Base-by-base conservation (phyloP, 2,888 invertebrate species). In the Tineola bisselliella region DNA sequence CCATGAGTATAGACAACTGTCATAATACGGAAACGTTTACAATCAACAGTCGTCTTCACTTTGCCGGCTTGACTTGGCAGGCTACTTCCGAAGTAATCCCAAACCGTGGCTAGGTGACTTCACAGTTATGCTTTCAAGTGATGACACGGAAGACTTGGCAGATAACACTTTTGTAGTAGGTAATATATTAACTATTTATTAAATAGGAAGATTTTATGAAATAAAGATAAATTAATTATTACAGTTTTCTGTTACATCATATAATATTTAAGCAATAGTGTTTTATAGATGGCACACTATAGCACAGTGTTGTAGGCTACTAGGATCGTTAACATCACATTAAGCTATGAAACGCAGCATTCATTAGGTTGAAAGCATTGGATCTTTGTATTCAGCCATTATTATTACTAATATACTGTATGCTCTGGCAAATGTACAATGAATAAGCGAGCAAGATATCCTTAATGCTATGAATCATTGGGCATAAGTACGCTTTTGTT, bases 321-420 rank as follows among this genome's bases (percentile, higher is more conserved):
- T 19, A 48, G 56, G 56, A 56, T 56, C 56, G 56, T 56, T 56
- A 56, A 56, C 56, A 56, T 56, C 56, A 56, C 56, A 56, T 56
- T 56, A 70, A 64, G 64, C 66, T 65, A 69, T 69, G 69, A 71
- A 72, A 66, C 67, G 67, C 65, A 61, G 66, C 67, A 62, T 67
- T 70, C 68, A 70, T 70, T 69, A 69, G 64, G 65, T 67, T 68
- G 66, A 70, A 69, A 70, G 69, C 67, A 64, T 64, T 64, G 65
- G 63, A 68, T 69, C 65, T 71, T 69, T 67, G 63, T 59, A 13
- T 60, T 56, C 62, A 48, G 48, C 48, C 48, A 38, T 60, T 60
- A 60, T 60, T 60, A 44, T 17, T 44, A 54, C 54, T 54, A 54
- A 54, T 54, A 54, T 25, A 54, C 54, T 54, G 25, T 54, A n/a